Base-by-base conservation (phyloP, 2,113 vertebrate species). In the Callaeas wilsoni region DNA sequence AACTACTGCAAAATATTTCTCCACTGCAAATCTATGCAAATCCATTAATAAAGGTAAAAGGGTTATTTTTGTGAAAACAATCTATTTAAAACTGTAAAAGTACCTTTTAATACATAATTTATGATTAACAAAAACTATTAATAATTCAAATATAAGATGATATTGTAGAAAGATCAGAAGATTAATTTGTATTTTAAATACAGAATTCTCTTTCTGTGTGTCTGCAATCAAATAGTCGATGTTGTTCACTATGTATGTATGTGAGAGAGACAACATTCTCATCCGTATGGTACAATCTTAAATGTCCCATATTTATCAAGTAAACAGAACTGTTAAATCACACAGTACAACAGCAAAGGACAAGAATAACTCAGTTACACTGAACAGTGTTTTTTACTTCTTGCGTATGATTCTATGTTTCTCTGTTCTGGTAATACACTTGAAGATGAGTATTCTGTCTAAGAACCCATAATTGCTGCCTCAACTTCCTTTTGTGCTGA, bases 51-150 rank as follows among this genome's bases (percentile, higher is more conserved):
- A 94, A 87, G 53, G 63, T 87, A 90, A 93, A 50, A 76, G 21
- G 27, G 41, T 64, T 96, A 89, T 97, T 97, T 97, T 92, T 87
- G 68, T 63, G 91, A 97, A 96, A 97, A 96, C 91, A 95, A 87
- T 95, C 63, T 91, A 85, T 93, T 97, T 96, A 68, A 96, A 96
- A 93, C 0, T 10, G 78, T 82, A 93, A 92, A 96, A 92, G 35
- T 39, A 73, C 93, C 76, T 94, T 96, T 93, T 91, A 93, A 80
- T 89, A 46, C 18, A 95, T 93, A 97, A 97, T 97, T 93, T 96
- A 97, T 96, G 13, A 96, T 96, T 95, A 93, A 83, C 32, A 85
- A 87, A 95, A 53, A 4, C 23, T 56, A 55, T 68, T 93, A 85
- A 95, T 96, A 95, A 97, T 94, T 96, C 88, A 96, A 96, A 92